A percentile compares a stretch with the other conserved stretches of the same genome.
phyloP scores from a whole-genome alignment of 2,797 vertebrate genomes.

The Arrhamphus sclerolepis region DNA sequence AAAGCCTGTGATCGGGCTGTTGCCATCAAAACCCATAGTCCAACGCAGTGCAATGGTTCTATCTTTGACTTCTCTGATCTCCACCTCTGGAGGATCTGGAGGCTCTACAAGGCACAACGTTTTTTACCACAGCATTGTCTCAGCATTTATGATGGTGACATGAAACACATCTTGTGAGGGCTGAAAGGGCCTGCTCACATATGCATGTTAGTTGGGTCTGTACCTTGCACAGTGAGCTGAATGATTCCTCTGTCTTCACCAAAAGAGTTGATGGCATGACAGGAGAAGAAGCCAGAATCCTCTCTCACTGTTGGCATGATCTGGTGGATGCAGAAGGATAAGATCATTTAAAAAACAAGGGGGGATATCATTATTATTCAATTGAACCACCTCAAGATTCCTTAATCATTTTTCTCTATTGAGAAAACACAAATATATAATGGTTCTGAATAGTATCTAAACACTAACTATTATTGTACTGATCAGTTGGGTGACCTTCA shows the following conservation, averaged over 20 bases:
- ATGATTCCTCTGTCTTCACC: conserved; percentile 98
- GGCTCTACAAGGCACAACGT: conserved; percentile 81
- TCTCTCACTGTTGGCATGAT: conserved; percentile 96
- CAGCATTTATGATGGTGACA: neutral
- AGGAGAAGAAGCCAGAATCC: conserved; percentile 98
- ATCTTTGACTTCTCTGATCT: conserved; percentile 95
- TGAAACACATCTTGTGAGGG: neutral
- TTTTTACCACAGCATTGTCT: neutral
- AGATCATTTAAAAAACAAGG: neutral
- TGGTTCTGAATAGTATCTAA: neutral
- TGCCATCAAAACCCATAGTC: conserved; percentile 99
- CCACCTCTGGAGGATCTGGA: conserved; percentile 95
- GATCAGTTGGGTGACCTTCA: neutral
- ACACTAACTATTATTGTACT: neutral
- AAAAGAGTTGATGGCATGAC: conserved; percentile 98
- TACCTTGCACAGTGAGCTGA: conserved; percentile 98
- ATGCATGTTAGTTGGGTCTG: neutral
- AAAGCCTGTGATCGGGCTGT: conserved; percentile 97
- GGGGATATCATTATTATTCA: no score
- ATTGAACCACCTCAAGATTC: no score
- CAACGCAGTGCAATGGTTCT: conserved; percentile 95
- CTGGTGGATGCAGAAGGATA: conserved; percentile 65
- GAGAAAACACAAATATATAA: neutral
- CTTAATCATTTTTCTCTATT: neutral
- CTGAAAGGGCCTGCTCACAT: no score